These are phyloP conservation scores for Ascidia mentula DNA, from an alignment of 23 tunicate species.

Conservation along the genomic window DNA sequence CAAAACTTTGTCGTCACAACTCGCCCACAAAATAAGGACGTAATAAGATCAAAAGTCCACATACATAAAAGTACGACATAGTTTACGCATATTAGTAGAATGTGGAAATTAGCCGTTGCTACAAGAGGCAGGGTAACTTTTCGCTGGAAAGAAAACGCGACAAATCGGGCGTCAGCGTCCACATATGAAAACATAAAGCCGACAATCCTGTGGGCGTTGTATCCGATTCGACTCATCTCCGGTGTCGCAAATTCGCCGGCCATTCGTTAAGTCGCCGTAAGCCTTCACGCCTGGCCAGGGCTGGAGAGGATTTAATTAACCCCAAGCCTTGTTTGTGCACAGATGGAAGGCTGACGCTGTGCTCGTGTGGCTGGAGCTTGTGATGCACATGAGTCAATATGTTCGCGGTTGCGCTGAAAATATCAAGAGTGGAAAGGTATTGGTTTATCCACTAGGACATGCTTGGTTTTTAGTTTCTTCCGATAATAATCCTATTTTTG, in stretches of 20 bases:
- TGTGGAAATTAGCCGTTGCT: too few relatives aligned
- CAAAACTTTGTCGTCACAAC: too few relatives aligned
- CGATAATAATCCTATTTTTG: too few relatives aligned
- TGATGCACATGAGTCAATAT: slow-evolving; percentile 87
- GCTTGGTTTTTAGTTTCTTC: too few relatives aligned
- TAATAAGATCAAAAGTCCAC: too few relatives aligned
- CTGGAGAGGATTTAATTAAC: slow-evolving; percentile 2
- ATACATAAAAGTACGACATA: too few relatives aligned
- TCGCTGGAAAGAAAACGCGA: too few relatives aligned
- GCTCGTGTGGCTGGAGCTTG: slow-evolving; percentile 78
- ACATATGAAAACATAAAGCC: not conserved
- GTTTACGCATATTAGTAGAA: too few relatives aligned
- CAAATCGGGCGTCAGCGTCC: not conserved
- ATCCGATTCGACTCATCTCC: not conserved
- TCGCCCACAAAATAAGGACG: too few relatives aligned
- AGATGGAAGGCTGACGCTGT: slow-evolving; percentile 94
- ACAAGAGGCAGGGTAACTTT: too few relatives aligned
- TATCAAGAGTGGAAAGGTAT: slow-evolving; percentile 85
- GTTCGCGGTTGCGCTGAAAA: slow-evolving; percentile 57
- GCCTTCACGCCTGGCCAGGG: not conserved
- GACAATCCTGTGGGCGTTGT: not conserved
- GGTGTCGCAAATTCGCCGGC: slow-evolving; percentile 4
- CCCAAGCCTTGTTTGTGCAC: not conserved
- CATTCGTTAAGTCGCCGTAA: not conserved
- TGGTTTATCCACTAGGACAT: too few relatives aligned